Evolutionary conservation across 2,113 vertebrate genomes (phyloP).

Genomic region (Pagrus major): DNA sequence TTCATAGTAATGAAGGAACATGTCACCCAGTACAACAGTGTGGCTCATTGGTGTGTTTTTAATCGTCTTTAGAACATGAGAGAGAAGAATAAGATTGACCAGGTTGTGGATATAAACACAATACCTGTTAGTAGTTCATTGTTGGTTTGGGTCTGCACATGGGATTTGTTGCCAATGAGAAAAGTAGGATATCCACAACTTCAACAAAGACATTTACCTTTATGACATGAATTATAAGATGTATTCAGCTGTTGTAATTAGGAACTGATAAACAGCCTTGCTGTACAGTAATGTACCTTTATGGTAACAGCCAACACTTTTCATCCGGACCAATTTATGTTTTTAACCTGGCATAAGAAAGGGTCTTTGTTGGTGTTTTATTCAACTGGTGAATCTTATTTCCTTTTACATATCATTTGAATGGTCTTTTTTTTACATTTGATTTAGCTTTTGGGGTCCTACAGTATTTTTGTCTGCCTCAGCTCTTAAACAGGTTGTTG

Average conservation of each 20-base stretch:
- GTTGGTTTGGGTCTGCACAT: not conserved
- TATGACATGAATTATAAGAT: not conserved
- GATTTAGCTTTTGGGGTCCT: not conserved
- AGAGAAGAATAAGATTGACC: not conserved
- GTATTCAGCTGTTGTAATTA: not conserved
- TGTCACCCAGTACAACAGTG: not conserved
- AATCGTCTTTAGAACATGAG: not conserved
- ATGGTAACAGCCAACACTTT: not conserved
- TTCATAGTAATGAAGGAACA: not conserved
- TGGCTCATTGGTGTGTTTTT: not conserved
- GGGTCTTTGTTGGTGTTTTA: not conserved
- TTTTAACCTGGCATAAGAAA: not conserved
- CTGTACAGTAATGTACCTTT: not conserved
- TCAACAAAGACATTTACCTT: not conserved
- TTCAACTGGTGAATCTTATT: not conserved
- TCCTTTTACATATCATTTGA: not conserved
- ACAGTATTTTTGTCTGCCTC: not conserved
- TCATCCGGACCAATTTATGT: not conserved
- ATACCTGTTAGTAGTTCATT: not conserved
- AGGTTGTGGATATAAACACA: not conserved
- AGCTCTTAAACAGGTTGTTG: conserved; percentile 6
- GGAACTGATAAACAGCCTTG: not conserved
- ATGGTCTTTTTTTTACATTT: not conserved
- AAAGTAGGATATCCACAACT: too few relatives aligned
- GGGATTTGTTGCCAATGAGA: too few relatives aligned